Base-by-base conservation (phyloP, 2,888 invertebrate species). In the Lissonota sp. region DNA sequence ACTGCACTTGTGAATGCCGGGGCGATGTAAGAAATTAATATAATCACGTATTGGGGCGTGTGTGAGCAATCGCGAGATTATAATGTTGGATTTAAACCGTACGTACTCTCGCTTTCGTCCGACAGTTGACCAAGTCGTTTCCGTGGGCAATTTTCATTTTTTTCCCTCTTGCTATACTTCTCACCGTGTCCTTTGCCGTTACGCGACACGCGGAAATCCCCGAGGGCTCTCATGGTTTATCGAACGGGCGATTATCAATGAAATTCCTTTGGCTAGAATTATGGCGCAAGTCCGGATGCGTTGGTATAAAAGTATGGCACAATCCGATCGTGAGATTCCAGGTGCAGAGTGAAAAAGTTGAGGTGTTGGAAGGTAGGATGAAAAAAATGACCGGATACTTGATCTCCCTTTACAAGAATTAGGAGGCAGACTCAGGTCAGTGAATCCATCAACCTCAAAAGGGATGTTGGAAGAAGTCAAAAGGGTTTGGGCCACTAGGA, bases 41-140 rank as follows among this genome's bases (percentile, higher is more conserved):
- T 81, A 81, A 81, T 81, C 81, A 60, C 37, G 53, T 51, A 69
- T 73, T 63, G 77, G 40, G 58, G 73, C 72, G 80, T 73, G 14
- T 14, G 73, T 49, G 67, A 73, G 72, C 66, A 10, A 70, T 57
- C 40, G 44, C 4, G 39, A 55, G 55, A 66, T 69, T 74, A 58
- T 62, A 16, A 70, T 26, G 26, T 5, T 46, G 26, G 16, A 49
- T 26, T 46, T 16, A 49, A 14, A 53, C 12, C 14, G 26, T 26
- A 16, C 64, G 67, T 51, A 40, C 62, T 44, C 67, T 57, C 60
- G 64, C 67, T 39, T 46, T 26, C 26, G 57, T 16, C 69, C 69
- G 58, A 37, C 53, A 63, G 44, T 63, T 64, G 69, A 58, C 42
- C 69, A 44, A 64, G 60, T 7, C 42, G 64, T 78, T 81, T 81